These are phyloP conservation scores for Zaprionus tsacasi DNA, from an alignment of 1,140 invertebrate genomes.

Conservation along the genomic window DNA sequence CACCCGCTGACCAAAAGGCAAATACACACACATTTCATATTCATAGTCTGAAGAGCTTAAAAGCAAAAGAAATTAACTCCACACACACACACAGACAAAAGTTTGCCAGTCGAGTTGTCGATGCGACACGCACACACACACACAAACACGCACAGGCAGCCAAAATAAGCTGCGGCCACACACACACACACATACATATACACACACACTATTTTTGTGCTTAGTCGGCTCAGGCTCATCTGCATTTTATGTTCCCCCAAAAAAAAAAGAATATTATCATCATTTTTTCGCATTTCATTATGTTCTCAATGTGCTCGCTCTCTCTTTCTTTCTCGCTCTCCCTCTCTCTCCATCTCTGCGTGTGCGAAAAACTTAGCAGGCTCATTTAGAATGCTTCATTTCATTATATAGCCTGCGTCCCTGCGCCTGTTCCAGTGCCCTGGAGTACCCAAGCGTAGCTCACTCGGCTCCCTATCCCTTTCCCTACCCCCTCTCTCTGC, in stretches of 20 bases:
- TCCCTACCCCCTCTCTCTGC: constrained; percentile 8
- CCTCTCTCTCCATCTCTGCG: constrained; percentile 18
- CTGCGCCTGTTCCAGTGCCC: constrained; percentile 15
- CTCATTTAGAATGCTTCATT: constrained; percentile 81
- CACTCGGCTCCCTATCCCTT: not conserved
- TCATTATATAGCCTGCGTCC: constrained; percentile 63
- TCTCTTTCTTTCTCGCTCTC: not conserved
- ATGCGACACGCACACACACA: constrained; percentile 33
- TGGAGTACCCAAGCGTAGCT: not conserved
- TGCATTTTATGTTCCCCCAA: constrained; percentile 74
- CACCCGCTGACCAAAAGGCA: constrained; percentile 59
- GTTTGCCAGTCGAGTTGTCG: constrained; percentile 39
- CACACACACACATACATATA: constrained; percentile 48
- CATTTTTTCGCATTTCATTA: constrained; percentile 81
- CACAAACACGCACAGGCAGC: not conserved
- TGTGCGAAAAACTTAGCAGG: constrained; percentile 75
- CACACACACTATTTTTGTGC: constrained; percentile 71
- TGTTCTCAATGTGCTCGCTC: constrained; percentile 26
- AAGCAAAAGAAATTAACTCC: constrained; percentile 77
- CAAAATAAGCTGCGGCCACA: constrained; percentile 43
- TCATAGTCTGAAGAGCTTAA: constrained; percentile 73
- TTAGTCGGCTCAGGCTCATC: constrained; percentile 82
- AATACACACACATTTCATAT: constrained; percentile 80
- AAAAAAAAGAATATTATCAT: constrained; percentile 71
- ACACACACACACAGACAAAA: constrained; percentile 34